Evolutionary conservation across 2,888 invertebrate genomes (phyloP).

Genomic region (Nephrocerus scutellatus): DNA sequence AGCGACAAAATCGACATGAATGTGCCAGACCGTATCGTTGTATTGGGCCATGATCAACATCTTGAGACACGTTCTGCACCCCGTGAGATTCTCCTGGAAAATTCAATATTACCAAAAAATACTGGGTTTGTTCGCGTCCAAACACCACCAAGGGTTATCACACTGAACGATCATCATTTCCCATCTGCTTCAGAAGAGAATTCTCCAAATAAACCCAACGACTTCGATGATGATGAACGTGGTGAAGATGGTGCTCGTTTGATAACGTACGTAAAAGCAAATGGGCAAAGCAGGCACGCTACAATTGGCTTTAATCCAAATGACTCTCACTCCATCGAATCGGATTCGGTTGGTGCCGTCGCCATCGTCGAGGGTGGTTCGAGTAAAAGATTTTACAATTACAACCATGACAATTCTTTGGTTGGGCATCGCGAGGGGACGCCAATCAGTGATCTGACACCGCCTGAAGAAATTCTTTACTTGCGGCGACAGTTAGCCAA

Average conservation of each 20-base stretch:
- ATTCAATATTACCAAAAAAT: constrained; percentile 67
- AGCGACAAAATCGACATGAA: constrained; percentile 81
- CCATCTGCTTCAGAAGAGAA: constrained; percentile 59
- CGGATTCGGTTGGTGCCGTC: constrained; percentile 29
- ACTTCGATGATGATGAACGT: constrained; percentile 30
- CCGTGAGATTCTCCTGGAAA: constrained; percentile 77
- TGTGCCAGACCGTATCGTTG: constrained; percentile 87
- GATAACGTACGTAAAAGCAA: constrained; percentile 38
- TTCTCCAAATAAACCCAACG: constrained; percentile 34
- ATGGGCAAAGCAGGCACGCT: constrained; percentile 26
- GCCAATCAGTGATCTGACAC: constrained; percentile 61
- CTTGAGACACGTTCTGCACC: constrained; percentile 70
- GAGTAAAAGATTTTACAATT: constrained; percentile 33
- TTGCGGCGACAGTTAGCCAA: constrained; percentile 80
- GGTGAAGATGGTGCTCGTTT: constrained; percentile 30
- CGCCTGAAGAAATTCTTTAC: constrained; percentile 75
- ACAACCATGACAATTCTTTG: constrained; percentile 35
- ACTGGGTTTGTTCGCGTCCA: constrained; percentile 71
- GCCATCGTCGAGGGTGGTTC: constrained; percentile 33
- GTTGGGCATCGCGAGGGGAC: constrained; percentile 56
- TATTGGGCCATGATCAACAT: constrained; percentile 72
- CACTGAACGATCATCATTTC: constrained; percentile 76
- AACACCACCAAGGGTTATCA: constrained; percentile 84
- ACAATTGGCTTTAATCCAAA: constrained; percentile 39
- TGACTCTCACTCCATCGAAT: constrained; percentile 39